phyloP scores from a whole-genome alignment of 1,140 invertebrate genomes.

The Psix sp. region DNA sequence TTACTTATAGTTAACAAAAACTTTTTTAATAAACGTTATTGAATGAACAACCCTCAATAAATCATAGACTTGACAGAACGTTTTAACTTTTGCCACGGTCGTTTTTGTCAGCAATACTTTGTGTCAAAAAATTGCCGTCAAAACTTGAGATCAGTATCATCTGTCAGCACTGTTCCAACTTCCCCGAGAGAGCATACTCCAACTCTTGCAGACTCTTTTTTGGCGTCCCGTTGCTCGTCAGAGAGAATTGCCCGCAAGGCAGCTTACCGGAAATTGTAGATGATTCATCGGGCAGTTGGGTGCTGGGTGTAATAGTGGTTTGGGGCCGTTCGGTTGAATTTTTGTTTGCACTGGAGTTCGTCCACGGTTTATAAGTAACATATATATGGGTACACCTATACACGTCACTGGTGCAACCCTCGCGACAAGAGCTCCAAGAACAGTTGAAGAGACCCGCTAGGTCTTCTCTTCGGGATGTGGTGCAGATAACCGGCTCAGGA shows the following conservation, averaged over 20 bases:
- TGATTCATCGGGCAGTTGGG: constrained; percentile 32
- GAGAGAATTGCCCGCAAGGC: constrained; percentile 19
- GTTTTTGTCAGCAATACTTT: no score
- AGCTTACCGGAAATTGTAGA: constrained; percentile 50
- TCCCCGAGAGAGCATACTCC: no score
- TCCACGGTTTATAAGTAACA: constrained; percentile 83
- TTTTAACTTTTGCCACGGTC: no score
- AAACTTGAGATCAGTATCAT: no score
- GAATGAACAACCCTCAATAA: no score
- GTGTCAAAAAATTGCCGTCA: no score
- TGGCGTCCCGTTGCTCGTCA: background rate
- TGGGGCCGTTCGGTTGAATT: constrained; percentile 43
- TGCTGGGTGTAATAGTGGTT: constrained; percentile 10
- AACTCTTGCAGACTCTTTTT: no score
- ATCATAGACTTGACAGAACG: no score
- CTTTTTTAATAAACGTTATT: no score
- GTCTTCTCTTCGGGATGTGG: constrained; percentile 86
- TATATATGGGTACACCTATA: constrained; percentile 91
- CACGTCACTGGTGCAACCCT: constrained; percentile 91
- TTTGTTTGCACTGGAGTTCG: constrained; percentile 28
- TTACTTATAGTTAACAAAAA: no score
- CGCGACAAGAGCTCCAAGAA: constrained; percentile 90
- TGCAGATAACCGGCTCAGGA: constrained; percentile 85
- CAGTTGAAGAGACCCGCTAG: constrained; percentile 88
- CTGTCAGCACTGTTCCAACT: background rate